These are phyloP conservation scores for Notechis scutatus DNA, from an alignment of 2,113 vertebrate species.

Conservation along the genomic window DNA sequence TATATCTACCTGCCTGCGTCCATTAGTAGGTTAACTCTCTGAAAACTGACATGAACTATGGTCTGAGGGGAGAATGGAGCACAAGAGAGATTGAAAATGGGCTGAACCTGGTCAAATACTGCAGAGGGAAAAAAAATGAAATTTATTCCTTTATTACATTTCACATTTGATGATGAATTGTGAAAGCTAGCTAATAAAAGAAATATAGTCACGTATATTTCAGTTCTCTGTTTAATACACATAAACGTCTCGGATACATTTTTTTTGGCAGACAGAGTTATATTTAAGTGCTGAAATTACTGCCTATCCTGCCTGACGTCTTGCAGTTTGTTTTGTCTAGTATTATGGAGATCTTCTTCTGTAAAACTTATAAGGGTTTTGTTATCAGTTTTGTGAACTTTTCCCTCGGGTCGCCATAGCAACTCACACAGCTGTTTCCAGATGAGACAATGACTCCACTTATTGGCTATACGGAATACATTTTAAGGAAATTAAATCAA, in stretches of 20 bases:
- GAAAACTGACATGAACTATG: not conserved
- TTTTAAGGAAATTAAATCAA: slow-evolving; percentile 31
- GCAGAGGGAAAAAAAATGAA: not conserved
- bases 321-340: slow-evolving; percentile 21
- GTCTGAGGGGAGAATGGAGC: not conserved
- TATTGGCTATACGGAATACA: not conserved
- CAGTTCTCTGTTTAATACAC: slow-evolving; percentile 20
- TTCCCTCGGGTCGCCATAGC: slow-evolving; percentile 2
- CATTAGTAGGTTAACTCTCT: not conserved
- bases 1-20: not conserved
- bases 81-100: not conserved
- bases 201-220: slow-evolving; percentile 23
- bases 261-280: not conserved
- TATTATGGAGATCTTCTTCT: not conserved
- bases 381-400: slow-evolving; percentile 17
- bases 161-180: not conserved
- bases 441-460: slow-evolving; percentile 15
- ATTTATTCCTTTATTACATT: slow-evolving; percentile 18
- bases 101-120: not conserved
- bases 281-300: not conserved
- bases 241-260: not conserved
- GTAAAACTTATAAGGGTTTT: slow-evolving; percentile 18
- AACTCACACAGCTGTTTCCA: slow-evolving; percentile 37
- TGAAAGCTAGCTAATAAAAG: slow-evolving; percentile 31
- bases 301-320: not conserved